Evolutionary conservation across 2,888 invertebrate genomes (phyloP).

Genomic region (Drosophila flavopinicola): DNA sequence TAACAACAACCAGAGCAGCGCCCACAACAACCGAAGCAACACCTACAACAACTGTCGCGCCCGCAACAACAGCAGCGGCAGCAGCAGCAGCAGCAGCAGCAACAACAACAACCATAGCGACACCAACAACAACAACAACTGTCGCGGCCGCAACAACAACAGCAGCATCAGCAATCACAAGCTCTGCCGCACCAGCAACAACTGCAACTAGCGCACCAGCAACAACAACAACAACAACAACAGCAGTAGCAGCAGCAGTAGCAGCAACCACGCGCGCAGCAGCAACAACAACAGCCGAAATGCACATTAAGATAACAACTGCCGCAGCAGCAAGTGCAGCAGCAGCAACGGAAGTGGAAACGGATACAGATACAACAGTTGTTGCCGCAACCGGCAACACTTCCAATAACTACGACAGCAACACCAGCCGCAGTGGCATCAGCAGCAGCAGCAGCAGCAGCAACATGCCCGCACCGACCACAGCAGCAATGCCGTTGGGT

Average conservation of each 20-base stretch:
- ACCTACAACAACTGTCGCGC: background rate
- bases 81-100: slow-evolving; percentile 7
- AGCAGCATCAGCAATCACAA: slow-evolving; percentile 9
- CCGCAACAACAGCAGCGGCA: slow-evolving; percentile 22
- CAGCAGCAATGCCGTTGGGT: slow-evolving; percentile 15
- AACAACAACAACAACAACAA: slow-evolving; percentile 5
- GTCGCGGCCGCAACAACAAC: background rate
- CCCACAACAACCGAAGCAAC: slow-evolving; percentile 13
- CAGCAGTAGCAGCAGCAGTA: slow-evolving; percentile 26
- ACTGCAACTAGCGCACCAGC: slow-evolving; percentile 9
- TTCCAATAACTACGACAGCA: slow-evolving; percentile 14
- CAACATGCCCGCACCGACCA: slow-evolving; percentile 5
- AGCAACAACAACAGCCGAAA: slow-evolving; percentile 34
- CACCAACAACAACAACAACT: slow-evolving; percentile 33
- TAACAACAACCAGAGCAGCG: slow-evolving; percentile 25
- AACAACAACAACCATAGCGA: slow-evolving; percentile 20
- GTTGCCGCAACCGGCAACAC: slow-evolving; percentile 23
- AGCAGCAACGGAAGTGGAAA: slow-evolving; percentile 20
- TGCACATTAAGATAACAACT: slow-evolving; percentile 26
- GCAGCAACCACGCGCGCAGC: slow-evolving; percentile 11
- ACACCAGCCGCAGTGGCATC: background rate
- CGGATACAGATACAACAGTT: slow-evolving; percentile 31
- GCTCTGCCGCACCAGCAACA: too few species aligned
- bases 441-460: slow-evolving; percentile 2
- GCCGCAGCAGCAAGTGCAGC: slow-evolving; percentile 16